A percentile compares a stretch with the other conserved stretches of the same genome.
phyloP scores from a whole-genome alignment of 64 coral and sea anemone genomes.

The Astreopora myriophthalma region DNA sequence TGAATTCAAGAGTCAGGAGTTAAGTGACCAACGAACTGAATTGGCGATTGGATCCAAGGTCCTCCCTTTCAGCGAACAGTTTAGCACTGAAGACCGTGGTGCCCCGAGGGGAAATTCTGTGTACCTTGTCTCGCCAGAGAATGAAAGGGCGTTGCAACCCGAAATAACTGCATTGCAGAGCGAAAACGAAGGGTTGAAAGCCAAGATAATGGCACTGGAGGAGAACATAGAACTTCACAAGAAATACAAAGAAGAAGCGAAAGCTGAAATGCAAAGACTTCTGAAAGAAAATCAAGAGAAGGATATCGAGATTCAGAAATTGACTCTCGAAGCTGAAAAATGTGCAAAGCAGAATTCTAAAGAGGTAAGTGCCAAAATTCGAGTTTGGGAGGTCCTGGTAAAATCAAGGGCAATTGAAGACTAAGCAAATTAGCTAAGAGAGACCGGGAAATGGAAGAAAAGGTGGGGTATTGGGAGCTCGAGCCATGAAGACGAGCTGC shows the following conservation, averaged over 20 bases:
- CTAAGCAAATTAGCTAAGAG: neutral
- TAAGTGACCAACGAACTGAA: neutral
- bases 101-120: neutral
- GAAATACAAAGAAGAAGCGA: slow-evolving; percentile 85
- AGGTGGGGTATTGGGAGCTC: neutral
- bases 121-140: slow-evolving; percentile 17
- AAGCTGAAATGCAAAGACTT: slow-evolving; percentile 79
- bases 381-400: neutral
- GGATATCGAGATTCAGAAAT: neutral
- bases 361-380: neutral
- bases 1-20: neutral
- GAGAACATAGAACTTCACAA: slow-evolving; percentile 93
- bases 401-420: neutral
- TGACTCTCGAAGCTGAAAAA: neutral
- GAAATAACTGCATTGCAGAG: slow-evolving; percentile 71
- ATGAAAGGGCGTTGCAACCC: slow-evolving; percentile 42
- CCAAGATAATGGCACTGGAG: slow-evolving; percentile 84
- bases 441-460: slow-evolving; percentile 31
- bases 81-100: neutral
- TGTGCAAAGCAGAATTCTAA: neutral
- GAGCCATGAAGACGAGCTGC: neutral
- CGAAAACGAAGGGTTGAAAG: slow-evolving; percentile 89
- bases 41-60: neutral
- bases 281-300: slow-evolving; percentile 65
- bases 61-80: neutral